These are phyloP conservation scores for Thereva nobilitata DNA, from an alignment of 2,888 invertebrate species.

Conservation along the genomic window DNA sequence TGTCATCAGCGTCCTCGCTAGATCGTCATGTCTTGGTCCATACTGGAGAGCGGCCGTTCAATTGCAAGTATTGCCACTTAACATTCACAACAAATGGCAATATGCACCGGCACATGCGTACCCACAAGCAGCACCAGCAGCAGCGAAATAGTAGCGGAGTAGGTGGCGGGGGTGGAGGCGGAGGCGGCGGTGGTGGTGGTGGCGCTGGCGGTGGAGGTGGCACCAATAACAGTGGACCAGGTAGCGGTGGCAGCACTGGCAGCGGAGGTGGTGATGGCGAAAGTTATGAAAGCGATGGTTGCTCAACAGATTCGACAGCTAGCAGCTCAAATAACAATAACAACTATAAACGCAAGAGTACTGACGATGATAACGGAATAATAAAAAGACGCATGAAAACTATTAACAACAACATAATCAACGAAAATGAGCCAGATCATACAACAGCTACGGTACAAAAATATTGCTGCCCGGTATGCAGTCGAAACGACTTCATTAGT, in stretches of 20 bases:
- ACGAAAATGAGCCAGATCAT: slow-evolving; percentile 39
- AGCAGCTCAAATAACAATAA: slow-evolving; percentile 53
- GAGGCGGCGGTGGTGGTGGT: slow-evolving; percentile 38
- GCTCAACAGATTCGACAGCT: slow-evolving; percentile 60
- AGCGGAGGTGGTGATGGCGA: slow-evolving; percentile 49
- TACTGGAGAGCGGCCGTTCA: slow-evolving; percentile 79
- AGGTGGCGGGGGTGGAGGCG: slow-evolving; percentile 45
- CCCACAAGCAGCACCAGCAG: slow-evolving; percentile 63
- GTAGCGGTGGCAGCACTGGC: slow-evolving; percentile 41
- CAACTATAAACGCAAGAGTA: slow-evolving; percentile 51
- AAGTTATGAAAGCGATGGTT: slow-evolving; percentile 66
- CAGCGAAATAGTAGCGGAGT: slow-evolving; percentile 49
- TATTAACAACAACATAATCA: slow-evolving; percentile 49
- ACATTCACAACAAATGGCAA: slow-evolving; percentile 85
- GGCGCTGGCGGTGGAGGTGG: slow-evolving; percentile 31
- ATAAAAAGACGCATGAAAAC: slow-evolving; percentile 52
- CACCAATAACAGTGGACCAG: slow-evolving; percentile 43
- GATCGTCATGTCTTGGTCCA: slow-evolving; percentile 81
- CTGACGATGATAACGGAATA: slow-evolving; percentile 47
- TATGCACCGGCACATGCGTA: slow-evolving; percentile 82
- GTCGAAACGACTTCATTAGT: slow-evolving; percentile 65
- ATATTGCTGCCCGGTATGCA: slow-evolving; percentile 67
- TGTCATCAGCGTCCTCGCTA: slow-evolving; percentile 77
- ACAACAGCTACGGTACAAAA: slow-evolving; percentile 44
- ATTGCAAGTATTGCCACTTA: slow-evolving; percentile 76